Percentiles rank a stretch among this genome's conserved stretches.
Evolutionary conservation across 2,797 vertebrate species (phyloP).

Genomic region (Microctenopoma stevenorrisi): DNA sequence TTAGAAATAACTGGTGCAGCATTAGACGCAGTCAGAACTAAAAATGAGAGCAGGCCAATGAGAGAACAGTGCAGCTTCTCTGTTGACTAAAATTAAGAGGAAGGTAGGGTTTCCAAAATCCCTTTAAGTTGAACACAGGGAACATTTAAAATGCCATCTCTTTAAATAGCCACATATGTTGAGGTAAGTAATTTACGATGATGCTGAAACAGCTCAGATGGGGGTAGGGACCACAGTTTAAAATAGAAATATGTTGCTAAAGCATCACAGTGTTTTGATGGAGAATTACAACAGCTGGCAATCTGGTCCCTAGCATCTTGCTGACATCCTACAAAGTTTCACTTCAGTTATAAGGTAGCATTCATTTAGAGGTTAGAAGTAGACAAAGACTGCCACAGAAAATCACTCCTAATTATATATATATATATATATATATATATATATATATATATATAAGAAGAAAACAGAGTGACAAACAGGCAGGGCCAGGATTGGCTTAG

Average conservation of each 20-base stretch:
- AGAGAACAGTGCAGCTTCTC: background rate
- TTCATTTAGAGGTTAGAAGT: background rate
- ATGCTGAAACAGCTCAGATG: slow-evolving; percentile 17
- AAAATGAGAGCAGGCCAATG: background rate
- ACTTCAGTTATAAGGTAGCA: slow-evolving; percentile 6
- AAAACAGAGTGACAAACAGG: too few species aligned
- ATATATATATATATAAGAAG: too few species aligned
- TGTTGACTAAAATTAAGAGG: background rate
- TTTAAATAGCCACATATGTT: slow-evolving; percentile 29
- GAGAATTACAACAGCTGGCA: slow-evolving; percentile 16
- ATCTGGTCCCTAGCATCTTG: slow-evolving; percentile 8
- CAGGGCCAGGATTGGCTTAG: too few species aligned
- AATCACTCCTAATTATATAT: too few species aligned
- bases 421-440: too few species aligned
- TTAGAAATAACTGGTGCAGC: background rate
- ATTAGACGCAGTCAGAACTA: background rate
- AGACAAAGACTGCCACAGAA: too few species aligned
- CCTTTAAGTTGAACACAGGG: slow-evolving; percentile 20
- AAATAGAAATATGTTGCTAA: slow-evolving; percentile 24
- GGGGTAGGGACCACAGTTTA: slow-evolving; percentile 23
- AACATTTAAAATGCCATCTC: slow-evolving; percentile 31
- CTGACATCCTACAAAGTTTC: background rate
- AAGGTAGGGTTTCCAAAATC: background rate
- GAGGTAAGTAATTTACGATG: slow-evolving; percentile 19
- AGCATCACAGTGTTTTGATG: slow-evolving; percentile 21